Evolutionary conservation across 2,888 invertebrate genomes (phyloP).

Genomic region (Cerastis leucographa): DNA sequence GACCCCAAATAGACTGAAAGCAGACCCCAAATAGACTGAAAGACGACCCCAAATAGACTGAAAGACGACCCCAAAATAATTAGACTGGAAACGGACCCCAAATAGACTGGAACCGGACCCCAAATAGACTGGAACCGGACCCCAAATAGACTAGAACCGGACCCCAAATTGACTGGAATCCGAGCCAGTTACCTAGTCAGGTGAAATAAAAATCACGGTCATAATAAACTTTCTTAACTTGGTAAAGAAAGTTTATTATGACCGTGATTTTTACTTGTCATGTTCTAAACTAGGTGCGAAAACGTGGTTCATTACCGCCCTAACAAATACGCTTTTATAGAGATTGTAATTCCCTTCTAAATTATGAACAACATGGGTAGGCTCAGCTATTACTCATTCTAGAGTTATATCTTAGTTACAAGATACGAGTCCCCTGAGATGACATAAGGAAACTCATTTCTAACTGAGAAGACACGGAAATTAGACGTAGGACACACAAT

Average conservation of each 20-base stretch:
- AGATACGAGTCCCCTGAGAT: slow-evolving; percentile 22
- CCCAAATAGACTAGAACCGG: too few relatives aligned
- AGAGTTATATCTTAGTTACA: slow-evolving; percentile 28
- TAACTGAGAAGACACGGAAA: slow-evolving; percentile 5
- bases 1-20: too few relatives aligned
- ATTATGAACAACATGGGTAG: slow-evolving; percentile 25
- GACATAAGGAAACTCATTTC: slow-evolving; percentile 21
- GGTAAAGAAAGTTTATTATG: too few relatives aligned
- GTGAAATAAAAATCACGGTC: neutral
- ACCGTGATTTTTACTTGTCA: too few relatives aligned
- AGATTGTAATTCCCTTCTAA: slow-evolving; percentile 10
- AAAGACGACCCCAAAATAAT: too few relatives aligned
- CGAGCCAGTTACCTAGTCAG: neutral
- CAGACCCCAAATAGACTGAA: neutral
- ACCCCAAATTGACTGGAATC: neutral
- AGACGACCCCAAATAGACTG: too few relatives aligned
- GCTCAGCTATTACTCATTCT: slow-evolving; percentile 17
- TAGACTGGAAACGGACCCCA: too few relatives aligned
- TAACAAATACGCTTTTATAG: neutral
- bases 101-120: too few relatives aligned
- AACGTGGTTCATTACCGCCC: neutral
- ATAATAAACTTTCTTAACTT: neutral
- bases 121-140: too few relatives aligned
- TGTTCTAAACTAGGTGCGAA: neutral
- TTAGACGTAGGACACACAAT: neutral